Evolutionary conservation across 2,888 invertebrate genomes (phyloP).

Genomic region (Clistopyga incitator): DNA sequence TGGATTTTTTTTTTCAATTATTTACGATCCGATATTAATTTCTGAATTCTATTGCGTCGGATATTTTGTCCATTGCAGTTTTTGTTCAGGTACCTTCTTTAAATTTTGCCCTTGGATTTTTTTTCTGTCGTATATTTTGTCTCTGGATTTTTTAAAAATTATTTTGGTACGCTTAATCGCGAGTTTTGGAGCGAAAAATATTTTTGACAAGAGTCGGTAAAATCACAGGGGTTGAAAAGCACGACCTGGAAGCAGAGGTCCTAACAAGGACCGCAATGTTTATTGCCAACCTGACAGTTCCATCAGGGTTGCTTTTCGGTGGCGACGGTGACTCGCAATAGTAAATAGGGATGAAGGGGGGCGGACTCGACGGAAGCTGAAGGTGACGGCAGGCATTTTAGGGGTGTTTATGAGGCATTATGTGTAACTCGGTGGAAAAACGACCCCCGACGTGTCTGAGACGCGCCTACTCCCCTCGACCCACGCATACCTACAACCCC

Average conservation of each 20-base stretch:
- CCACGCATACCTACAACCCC: slow-evolving; percentile 15
- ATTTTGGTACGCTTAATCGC: background rate
- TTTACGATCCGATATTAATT: too few species aligned
- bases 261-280: slow-evolving; percentile 80
- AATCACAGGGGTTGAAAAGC: background rate
- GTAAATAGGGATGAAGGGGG: slow-evolving; percentile 29
- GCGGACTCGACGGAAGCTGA: slow-evolving; percentile 73
- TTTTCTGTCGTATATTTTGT: too few species aligned
- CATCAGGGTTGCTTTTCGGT: slow-evolving; percentile 67
- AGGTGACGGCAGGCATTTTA: slow-evolving; percentile 81
- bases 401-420: slow-evolving; percentile 84
- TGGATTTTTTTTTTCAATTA: too few species aligned
- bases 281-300: slow-evolving; percentile 79
- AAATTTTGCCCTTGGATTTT: too few species aligned
- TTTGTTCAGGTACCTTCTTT: too few species aligned
- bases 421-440: slow-evolving; percentile 84
- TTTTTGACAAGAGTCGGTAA: background rate
- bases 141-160: too few species aligned
- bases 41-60: too few species aligned
- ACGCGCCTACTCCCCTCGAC: slow-evolving; percentile 16
- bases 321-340: slow-evolving; percentile 8
- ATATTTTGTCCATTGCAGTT: too few species aligned
- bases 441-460: slow-evolving; percentile 73
- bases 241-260: slow-evolving; percentile 40
- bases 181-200: background rate